phyloP scores from a whole-genome alignment of 1,140 invertebrate species.

The Calliphora vicina region DNA sequence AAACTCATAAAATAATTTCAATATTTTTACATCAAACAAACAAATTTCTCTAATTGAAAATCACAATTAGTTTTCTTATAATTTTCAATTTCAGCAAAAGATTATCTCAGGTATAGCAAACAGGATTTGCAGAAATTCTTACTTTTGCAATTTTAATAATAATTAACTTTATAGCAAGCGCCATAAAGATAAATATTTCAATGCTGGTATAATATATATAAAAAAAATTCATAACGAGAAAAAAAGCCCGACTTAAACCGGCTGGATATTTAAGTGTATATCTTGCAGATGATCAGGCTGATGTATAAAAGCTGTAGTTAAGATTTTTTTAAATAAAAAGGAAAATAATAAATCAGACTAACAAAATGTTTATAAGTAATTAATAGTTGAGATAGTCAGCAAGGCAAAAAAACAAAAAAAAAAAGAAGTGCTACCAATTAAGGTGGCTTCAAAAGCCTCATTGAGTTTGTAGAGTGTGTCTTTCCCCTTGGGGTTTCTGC shows the following conservation, averaged over 20 bases:
- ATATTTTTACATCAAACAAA: too few relatives aligned
- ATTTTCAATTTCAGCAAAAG: neutral
- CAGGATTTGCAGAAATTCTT: neutral
- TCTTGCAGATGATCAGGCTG: neutral
- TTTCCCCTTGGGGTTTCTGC: neutral
- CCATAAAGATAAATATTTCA: neutral
- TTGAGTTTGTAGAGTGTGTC: neutral
- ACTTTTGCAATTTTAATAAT: neutral
- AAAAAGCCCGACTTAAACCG: neutral
- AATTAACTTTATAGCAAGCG: neutral
- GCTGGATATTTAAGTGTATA: neutral
- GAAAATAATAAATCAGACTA: constrained; percentile 6
- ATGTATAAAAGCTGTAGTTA: neutral
- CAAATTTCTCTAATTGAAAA: neutral
- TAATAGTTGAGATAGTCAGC: neutral
- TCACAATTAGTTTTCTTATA: neutral
- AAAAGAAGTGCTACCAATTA: neutral
- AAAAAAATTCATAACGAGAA: neutral
- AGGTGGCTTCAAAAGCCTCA: neutral
- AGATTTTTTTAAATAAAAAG: neutral
- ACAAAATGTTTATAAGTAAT: constrained; percentile 14
- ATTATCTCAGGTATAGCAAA: neutral
- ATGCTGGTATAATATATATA: neutral
- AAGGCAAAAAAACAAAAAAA: too few relatives aligned
- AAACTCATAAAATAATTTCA: too few relatives aligned